These are phyloP conservation scores for Brassicogethes aeneus DNA, from an alignment of 2,888 invertebrate species.

Conservation along the genomic window DNA sequence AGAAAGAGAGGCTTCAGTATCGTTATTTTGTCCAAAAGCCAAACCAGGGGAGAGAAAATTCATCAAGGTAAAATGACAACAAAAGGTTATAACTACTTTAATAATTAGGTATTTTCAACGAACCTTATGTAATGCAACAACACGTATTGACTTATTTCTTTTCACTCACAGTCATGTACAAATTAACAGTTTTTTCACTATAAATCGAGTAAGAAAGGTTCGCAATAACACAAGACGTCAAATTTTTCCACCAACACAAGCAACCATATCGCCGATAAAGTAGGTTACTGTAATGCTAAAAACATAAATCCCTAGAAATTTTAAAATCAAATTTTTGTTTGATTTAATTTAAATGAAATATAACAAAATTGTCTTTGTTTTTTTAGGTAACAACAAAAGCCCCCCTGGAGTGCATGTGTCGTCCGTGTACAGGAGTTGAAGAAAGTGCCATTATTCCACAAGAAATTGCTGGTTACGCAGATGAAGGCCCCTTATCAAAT, in stretches of 20 bases:
- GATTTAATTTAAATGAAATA: neutral
- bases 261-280: slow-evolving; percentile 10
- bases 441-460: slow-evolving; percentile 83
- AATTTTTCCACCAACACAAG: slow-evolving; percentile 4
- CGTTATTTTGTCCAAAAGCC: slow-evolving; percentile 82
- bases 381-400: slow-evolving; percentile 82
- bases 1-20: slow-evolving; percentile 81
- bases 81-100: slow-evolving; percentile 4
- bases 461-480: slow-evolving; percentile 79
- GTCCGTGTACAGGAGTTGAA: slow-evolving; percentile 83
- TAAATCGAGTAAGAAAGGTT: too few relatives aligned
- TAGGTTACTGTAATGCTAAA: slow-evolving; percentile 5
- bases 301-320: neutral
- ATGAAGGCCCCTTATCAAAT: slow-evolving; percentile 71
- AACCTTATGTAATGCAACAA: too few relatives aligned
- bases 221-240: slow-evolving; percentile 5
- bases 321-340: neutral
- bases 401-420: slow-evolving; percentile 88
- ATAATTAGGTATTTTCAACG: too few relatives aligned
- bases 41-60: slow-evolving; percentile 78
- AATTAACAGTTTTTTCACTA: neutral
- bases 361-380: slow-evolving; percentile 6
- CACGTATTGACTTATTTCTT: too few relatives aligned
- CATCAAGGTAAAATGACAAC: slow-evolving; percentile 53
- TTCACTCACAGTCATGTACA: too few relatives aligned